Percentiles rank a stretch among this genome's conserved stretches.
Evolutionary conservation across 2,888 invertebrate species (phyloP).

Genomic region (Cenopis cana): DNA sequence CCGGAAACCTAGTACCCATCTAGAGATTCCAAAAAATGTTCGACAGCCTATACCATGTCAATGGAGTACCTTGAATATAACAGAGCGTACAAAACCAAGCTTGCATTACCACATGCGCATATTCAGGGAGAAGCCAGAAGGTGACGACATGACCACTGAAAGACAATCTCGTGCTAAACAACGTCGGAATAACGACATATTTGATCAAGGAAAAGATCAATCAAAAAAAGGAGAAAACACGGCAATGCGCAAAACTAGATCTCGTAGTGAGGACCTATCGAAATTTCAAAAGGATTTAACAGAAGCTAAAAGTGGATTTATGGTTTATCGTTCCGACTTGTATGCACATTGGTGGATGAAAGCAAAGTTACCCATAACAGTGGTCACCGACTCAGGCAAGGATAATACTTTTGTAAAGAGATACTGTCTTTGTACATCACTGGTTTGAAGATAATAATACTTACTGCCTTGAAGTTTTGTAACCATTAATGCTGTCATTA

Average conservation of each 20-base stretch:
- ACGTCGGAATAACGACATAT: slow-evolving; percentile 70
- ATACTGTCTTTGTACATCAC: slow-evolving; percentile 83
- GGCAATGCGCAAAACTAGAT: slow-evolving; percentile 69
- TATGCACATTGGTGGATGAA: slow-evolving; percentile 98
- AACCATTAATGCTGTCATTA: slow-evolving; percentile 81
- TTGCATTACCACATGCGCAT: slow-evolving; percentile 83
- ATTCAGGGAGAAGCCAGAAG: slow-evolving; percentile 70
- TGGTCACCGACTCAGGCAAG: slow-evolving; percentile 86
- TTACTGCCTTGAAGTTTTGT: slow-evolving; percentile 81
- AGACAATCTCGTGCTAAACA: slow-evolving; percentile 68
- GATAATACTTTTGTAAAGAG: slow-evolving; percentile 84
- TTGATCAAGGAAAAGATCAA: slow-evolving; percentile 59
- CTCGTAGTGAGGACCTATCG: slow-evolving; percentile 79
- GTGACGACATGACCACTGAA: slow-evolving; percentile 49
- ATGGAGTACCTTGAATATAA: slow-evolving; percentile 81
- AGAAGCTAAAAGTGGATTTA: slow-evolving; percentile 75
- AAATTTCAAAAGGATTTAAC: slow-evolving; percentile 76
- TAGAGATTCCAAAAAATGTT: slow-evolving; percentile 79
- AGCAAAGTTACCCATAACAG: slow-evolving; percentile 90
- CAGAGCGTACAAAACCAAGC: slow-evolving; percentile 78
- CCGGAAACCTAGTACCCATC: slow-evolving; percentile 78
- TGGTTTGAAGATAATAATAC: slow-evolving; percentile 82
- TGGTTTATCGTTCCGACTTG: slow-evolving; percentile 92
- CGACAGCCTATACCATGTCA: slow-evolving; percentile 72
- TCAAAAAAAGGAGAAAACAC: slow-evolving; percentile 51